Conservation (phyloP, 2,113 vertebrate genomes). For the Pristiophorus japonicus region DNA sequence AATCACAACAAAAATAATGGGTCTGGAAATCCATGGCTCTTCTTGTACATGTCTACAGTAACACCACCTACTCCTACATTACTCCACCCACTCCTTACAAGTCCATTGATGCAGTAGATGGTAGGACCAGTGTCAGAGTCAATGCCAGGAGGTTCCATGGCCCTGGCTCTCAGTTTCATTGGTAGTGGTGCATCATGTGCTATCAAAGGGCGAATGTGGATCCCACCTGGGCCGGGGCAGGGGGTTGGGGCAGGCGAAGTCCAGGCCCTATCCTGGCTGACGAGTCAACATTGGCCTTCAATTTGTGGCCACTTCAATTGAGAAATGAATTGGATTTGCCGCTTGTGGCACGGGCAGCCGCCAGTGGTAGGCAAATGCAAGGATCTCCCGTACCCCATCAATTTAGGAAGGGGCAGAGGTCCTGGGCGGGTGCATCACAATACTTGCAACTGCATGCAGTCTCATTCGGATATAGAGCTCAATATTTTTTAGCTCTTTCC, state of each 20-base stretch:
- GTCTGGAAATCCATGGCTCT: neutral
- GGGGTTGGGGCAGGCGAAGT: too few relatives aligned
- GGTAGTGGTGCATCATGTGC: neutral
- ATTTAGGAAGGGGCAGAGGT: neutral
- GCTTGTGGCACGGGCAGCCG: neutral
- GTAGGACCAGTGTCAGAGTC: neutral
- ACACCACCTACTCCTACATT: too few relatives aligned
- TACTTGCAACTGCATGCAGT: neutral
- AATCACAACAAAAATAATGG: neutral
- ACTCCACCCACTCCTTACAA: neutral
- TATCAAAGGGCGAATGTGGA: neutral
- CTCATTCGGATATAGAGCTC: neutral
- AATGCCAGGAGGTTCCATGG: neutral
- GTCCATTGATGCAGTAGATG: neutral
- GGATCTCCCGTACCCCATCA: neutral
- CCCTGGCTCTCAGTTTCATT: neutral
- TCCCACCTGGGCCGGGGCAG: too few relatives aligned
- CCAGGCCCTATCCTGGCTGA: too few relatives aligned
- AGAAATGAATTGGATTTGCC: neutral
- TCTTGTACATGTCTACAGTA: neutral
- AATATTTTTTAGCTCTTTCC: neutral
- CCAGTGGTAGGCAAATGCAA: neutral
- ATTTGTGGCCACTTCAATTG: neutral
- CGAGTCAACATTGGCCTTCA: neutral
- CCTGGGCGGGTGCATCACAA: neutral